phyloP scores from a whole-genome alignment of 1,140 invertebrate species.

The Drosophila busckii region DNA sequence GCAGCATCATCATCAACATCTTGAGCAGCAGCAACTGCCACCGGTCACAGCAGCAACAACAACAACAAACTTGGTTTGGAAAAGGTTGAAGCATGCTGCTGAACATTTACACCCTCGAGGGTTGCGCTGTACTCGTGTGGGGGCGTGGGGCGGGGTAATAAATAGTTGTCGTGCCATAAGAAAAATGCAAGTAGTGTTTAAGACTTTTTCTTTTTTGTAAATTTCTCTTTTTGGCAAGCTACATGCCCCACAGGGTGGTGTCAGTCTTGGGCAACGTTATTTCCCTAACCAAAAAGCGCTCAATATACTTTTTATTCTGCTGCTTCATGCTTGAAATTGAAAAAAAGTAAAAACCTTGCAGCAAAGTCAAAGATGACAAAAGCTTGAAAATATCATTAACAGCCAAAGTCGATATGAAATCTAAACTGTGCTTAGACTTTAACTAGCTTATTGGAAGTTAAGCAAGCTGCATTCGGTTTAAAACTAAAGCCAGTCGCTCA shows the following conservation, averaged over 20 bases:
- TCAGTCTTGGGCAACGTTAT: slow-evolving; percentile 20
- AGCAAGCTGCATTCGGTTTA: too few species aligned
- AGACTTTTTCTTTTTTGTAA: slow-evolving; percentile 59
- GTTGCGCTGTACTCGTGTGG: slow-evolving; percentile 13
- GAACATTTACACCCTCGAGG: slow-evolving; percentile 37
- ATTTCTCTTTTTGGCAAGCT: too few species aligned
- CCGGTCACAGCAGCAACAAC: slow-evolving; percentile 24
- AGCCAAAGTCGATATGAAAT: too few species aligned
- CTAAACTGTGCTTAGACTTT: too few species aligned
- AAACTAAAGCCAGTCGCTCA: too few species aligned
- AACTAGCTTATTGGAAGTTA: too few species aligned
- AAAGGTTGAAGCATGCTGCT: neutral
- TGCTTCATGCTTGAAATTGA: too few species aligned
- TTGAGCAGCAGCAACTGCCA: slow-evolving; percentile 30
- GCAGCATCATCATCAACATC: slow-evolving; percentile 3
- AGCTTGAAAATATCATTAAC: too few species aligned
- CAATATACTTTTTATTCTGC: too few species aligned
- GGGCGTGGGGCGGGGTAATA: slow-evolving; percentile 44
- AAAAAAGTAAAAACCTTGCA: too few species aligned
- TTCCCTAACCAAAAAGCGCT: neutral
- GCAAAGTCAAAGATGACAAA: too few species aligned
- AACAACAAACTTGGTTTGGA: too few species aligned
- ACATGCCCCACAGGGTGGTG: neutral
- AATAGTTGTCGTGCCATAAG: slow-evolving; percentile 73
- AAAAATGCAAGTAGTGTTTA: slow-evolving; percentile 75